Evolutionary conservation across 1,140 invertebrate species (phyloP).

Genomic region (Ceratoteleas bidentatus): DNA sequence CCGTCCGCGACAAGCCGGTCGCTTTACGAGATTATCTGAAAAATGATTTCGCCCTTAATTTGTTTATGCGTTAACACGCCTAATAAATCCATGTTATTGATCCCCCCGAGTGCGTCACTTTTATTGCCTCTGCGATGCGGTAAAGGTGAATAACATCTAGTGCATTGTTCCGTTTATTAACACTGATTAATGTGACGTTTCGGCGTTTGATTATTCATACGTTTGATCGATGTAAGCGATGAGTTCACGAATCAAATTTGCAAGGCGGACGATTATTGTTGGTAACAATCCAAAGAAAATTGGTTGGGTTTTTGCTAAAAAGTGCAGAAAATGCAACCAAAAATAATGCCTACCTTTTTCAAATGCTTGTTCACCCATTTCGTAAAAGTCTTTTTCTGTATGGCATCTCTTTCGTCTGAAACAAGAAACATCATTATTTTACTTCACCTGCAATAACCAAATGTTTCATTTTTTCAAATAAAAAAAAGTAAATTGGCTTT

Average conservation of each 20-base stretch:
- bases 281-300: not conserved
- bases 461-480: too few species aligned
- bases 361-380: conserved; percentile 99
- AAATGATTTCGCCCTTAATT: not conserved
- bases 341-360: conserved; percentile 88
- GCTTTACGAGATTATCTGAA: not conserved
- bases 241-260: not conserved
- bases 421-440: conserved; percentile 15
- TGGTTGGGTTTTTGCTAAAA: not conserved
- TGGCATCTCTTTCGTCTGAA: conserved; percentile 98
- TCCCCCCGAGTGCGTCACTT: not conserved
- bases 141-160: not conserved
- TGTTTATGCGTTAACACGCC: not conserved
- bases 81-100: not conserved
- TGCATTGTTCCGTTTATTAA: not conserved
- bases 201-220: not conserved
- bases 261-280: not conserved
- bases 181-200: not conserved
- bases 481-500: not conserved
- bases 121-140: not conserved
- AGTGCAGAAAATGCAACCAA: not conserved
- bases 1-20: not conserved
- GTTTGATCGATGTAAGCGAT: not conserved
- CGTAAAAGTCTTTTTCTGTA: conserved; percentile 99
- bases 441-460: too few species aligned